Conservation (phyloP, 2,888 invertebrate species). For the Drosophila longiperda region DNA sequence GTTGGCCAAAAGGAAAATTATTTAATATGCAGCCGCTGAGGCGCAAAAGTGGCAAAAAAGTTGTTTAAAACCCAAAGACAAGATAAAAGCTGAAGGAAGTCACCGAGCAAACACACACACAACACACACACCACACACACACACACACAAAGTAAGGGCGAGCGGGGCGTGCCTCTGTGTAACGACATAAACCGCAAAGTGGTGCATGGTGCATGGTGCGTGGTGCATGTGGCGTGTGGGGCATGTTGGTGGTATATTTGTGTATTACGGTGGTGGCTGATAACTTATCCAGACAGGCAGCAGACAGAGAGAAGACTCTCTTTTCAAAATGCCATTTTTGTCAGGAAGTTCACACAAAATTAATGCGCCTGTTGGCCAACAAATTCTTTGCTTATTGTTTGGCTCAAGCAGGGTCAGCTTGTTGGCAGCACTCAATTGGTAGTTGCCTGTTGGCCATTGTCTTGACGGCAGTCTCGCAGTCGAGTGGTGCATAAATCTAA, state of each 20-base stretch:
- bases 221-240: no score
- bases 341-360: constrained; percentile 60
- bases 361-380: constrained; percentile 39
- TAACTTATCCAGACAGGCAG: constrained; percentile 15
- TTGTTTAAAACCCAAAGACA: constrained; percentile 44
- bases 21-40: constrained; percentile 75
- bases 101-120: neutral
- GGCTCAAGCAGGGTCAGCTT: constrained; percentile 8
- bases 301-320: constrained; percentile 1
- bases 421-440: constrained; percentile 29
- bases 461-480: constrained; percentile 24
- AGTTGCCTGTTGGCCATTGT: constrained; percentile 25
- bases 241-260: neutral
- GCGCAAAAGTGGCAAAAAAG: constrained; percentile 71
- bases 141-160: neutral
- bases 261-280: constrained; percentile 11
- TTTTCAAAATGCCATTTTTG: constrained; percentile 56
- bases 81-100: constrained; percentile 37
- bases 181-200: constrained; percentile 41
- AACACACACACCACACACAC: no score
- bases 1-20: constrained; percentile 67
- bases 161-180: neutral
- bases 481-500: constrained; percentile 66
- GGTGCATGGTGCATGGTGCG: constrained; percentile 3
- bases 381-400: constrained; percentile 18